phyloP scores from a whole-genome alignment of 2,113 vertebrate species.

The Percopsis transmontana region DNA sequence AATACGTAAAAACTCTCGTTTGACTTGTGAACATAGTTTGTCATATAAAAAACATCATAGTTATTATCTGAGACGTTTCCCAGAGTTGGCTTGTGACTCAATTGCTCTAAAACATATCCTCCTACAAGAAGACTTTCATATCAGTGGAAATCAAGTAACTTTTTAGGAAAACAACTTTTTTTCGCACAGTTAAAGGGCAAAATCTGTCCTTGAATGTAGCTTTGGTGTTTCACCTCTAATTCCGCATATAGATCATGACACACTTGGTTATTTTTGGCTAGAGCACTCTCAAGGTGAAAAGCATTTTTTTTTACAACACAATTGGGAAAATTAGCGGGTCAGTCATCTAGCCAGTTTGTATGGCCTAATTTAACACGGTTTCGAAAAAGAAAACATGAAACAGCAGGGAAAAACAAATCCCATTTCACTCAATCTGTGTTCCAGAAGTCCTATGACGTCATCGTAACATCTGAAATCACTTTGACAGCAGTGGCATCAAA shows the following conservation, averaged over 20 bases:
- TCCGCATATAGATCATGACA: slow-evolving; percentile 14
- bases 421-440: slow-evolving; percentile 43
- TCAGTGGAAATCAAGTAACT: no score
- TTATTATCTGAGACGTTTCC: not conserved
- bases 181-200: slow-evolving; percentile 22
- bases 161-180: not conserved
- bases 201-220: slow-evolving; percentile 35
- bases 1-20: slow-evolving; percentile 50
- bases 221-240: slow-evolving; percentile 44
- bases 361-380: not conserved
- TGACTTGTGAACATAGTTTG: slow-evolving; percentile 43
- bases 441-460: slow-evolving; percentile 9
- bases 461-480: slow-evolving; percentile 6
- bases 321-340: slow-evolving; percentile 10
- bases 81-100: not conserved
- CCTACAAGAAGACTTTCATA: no score
- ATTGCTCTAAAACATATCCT: not conserved
- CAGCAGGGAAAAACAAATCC: not conserved
- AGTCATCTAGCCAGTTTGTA: not conserved
- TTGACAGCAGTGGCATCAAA: slow-evolving; percentile 61
- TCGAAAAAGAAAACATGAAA: not conserved
- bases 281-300: not conserved
- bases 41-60: slow-evolving; percentile 29
- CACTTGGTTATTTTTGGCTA: slow-evolving; percentile 10
- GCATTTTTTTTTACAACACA: not conserved